Evolutionary conservation across 1,140 invertebrate genomes (phyloP).

Genomic region (Belonocnema kinseyi): DNA sequence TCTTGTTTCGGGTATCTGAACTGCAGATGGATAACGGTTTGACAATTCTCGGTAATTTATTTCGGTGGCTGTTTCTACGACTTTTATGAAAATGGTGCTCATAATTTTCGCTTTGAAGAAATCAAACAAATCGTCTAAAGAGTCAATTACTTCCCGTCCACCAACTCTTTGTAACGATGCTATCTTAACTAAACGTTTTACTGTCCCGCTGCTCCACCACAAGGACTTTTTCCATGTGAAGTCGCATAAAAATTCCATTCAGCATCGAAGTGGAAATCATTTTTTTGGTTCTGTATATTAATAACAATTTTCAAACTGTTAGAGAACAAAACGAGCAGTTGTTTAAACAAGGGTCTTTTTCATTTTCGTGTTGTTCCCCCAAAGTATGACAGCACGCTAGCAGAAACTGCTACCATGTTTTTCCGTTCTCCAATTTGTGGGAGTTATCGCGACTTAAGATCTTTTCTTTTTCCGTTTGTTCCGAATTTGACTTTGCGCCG

Average conservation of each 20-base stretch:
- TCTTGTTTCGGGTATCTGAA: not conserved
- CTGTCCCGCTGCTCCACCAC: slow-evolving; percentile 7
- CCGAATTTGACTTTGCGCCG: too few species aligned
- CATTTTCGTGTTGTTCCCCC: too few species aligned
- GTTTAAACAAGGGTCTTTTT: too few species aligned
- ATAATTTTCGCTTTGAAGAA: not conserved
- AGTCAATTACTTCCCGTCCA: not conserved
- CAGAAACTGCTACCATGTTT: too few species aligned
- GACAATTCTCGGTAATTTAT: not conserved
- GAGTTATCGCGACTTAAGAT: too few species aligned
- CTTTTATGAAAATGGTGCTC: too few species aligned
- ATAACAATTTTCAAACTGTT: slow-evolving; percentile 29
- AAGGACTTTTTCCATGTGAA: slow-evolving; percentile 6
- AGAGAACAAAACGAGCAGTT: too few species aligned
- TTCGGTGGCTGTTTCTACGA: too few species aligned
- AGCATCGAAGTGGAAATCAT: not conserved
- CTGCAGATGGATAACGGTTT: not conserved
- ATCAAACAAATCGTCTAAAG: not conserved
- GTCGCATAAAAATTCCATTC: slow-evolving; percentile 24
- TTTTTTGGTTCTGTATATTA: not conserved
- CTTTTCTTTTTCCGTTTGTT: too few species aligned
- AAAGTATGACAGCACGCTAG: too few species aligned
- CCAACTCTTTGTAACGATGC: slow-evolving; percentile 6
- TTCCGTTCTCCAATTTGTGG: too few species aligned
- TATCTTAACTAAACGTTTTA: slow-evolving; percentile 11